These are phyloP conservation scores for Exaiptasia diaphana DNA, from an alignment of 64 coral and sea anemone genomes.

Conservation along the genomic window DNA sequence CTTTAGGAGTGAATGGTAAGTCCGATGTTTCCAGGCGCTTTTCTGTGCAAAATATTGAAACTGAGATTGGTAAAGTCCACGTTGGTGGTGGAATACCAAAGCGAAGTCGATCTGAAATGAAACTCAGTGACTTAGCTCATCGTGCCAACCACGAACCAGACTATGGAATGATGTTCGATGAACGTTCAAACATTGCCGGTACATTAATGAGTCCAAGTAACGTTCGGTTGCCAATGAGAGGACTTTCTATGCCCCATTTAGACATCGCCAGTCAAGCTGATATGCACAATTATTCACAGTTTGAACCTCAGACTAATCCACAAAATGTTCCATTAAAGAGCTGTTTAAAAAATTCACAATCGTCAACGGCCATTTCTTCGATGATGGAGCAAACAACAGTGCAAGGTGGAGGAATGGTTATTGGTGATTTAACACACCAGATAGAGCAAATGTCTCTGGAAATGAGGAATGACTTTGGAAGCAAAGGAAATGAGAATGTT, in stretches of 20 bases:
- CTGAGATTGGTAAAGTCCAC: not conserved
- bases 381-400: not conserved
- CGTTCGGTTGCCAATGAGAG: not conserved
- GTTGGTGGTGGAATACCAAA: not conserved
- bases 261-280: not conserved
- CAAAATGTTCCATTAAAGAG: not conserved
- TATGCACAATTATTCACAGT: too few species aligned
- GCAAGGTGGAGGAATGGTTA: not conserved
- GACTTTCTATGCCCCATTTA: not conserved
- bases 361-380: not conserved
- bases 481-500: not conserved
- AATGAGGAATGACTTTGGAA: constrained; percentile 1
- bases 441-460: constrained; percentile 5
- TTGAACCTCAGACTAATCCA: not conserved
- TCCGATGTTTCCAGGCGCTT: not conserved
- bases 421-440: not conserved
- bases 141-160: not conserved
- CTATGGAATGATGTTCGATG: not conserved
- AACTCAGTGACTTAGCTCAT: not conserved
- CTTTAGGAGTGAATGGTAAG: not conserved
- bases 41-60: too few species aligned
- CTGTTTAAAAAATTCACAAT: not conserved
- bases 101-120: not conserved
- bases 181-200: too few species aligned
- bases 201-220: not conserved